Percentiles rank a stretch among this genome's conserved stretches.
These are phyloP conservation scores for Rosalia funebris DNA, from an alignment of 2,888 invertebrate genomes.

Conservation along the genomic window DNA sequence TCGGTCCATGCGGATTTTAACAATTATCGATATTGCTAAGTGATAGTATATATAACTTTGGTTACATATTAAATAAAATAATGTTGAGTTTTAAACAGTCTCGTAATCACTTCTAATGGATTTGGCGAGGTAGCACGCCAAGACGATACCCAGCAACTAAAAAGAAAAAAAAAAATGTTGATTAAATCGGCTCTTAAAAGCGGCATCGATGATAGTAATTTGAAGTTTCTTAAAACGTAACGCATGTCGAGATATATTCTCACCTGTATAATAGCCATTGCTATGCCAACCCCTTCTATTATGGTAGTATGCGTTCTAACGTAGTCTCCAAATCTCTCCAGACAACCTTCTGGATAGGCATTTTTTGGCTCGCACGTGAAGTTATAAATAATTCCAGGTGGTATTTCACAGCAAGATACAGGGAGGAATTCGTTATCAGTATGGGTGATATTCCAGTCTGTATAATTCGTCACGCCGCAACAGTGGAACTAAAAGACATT, in stretches of 20 bases:
- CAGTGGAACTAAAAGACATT: constrained; percentile 76
- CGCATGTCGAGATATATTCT: no score
- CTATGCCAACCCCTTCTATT: constrained; percentile 83
- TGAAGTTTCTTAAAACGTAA: no score
- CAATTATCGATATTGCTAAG: constrained; percentile 16
- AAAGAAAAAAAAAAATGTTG: constrained; percentile 54
- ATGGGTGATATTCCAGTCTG: constrained; percentile 71
- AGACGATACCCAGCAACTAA: constrained; percentile 86
- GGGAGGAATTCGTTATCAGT: constrained; percentile 66
- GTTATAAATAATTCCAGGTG: constrained; percentile 64
- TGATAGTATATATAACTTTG: constrained; percentile 5
- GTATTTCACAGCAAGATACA: constrained; percentile 71
- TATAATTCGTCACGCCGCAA: constrained; percentile 74
- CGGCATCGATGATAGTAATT: no score
- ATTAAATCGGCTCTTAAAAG: background rate
- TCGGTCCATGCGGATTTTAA: background rate
- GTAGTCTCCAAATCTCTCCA: constrained; percentile 70
- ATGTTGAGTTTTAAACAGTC: constrained; percentile 49
- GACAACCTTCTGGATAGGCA: constrained; percentile 71
- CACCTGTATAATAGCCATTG: constrained; percentile 88
- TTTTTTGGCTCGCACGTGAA: constrained; percentile 53
- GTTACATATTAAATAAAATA: constrained; percentile 4
- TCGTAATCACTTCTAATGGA: constrained; percentile 74
- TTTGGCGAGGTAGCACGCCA: constrained; percentile 91
- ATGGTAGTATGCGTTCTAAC: constrained; percentile 77